Evolutionary conservation across 2,113 vertebrate species (phyloP).

Genomic region (rat (Rattus norvegicus)): GRCr8 NC_086039.1:68320501-68321000

Average conservation of each 20-base stretch:
- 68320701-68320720: not conserved
- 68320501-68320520: not conserved
- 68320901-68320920: not conserved
- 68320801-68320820: too few species aligned
- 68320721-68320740: not conserved
- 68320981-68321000: constrained; percentile 13
- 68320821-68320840: not conserved
- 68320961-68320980: not conserved
- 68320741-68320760: not conserved
- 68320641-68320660: not conserved
- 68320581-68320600: not conserved
- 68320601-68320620: not conserved
- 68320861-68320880: not conserved
- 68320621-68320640: constrained; percentile 25
- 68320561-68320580: not conserved
- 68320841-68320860: too few species aligned
- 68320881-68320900: not conserved
- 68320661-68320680: not conserved
- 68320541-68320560: not conserved
- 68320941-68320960: not conserved
- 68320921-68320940: not conserved
- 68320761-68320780: too few species aligned
- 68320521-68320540: not conserved
- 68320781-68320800: too few species aligned
- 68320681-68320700: not conserved